phyloP scores from a whole-genome alignment of 2,888 invertebrate species.

The Trachelus stipa region DNA sequence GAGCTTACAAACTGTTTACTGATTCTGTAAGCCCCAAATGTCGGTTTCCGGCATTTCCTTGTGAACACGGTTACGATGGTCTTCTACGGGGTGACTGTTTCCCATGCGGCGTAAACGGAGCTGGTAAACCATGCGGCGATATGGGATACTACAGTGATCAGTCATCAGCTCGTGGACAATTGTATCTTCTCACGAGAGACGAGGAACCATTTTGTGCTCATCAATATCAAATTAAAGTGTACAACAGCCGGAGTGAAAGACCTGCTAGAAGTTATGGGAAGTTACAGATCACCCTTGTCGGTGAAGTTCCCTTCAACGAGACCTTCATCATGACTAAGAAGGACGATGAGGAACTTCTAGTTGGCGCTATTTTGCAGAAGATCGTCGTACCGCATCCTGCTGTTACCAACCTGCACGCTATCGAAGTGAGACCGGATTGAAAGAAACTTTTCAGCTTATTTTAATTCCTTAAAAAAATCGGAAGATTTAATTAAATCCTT shows the following conservation, averaged over 20 bases:
- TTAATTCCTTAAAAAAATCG: background rate
- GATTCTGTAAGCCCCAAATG: conserved; percentile 93
- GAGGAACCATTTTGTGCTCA: conserved; percentile 95
- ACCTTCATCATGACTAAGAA: conserved; percentile 90
- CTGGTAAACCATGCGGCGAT: conserved; percentile 80
- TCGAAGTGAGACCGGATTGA: conserved; percentile 53
- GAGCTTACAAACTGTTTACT: conserved; percentile 94
- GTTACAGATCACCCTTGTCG: conserved; percentile 78
- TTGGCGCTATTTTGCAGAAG: conserved; percentile 80
- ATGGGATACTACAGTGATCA: conserved; percentile 95
- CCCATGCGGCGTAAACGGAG: conserved; percentile 71
- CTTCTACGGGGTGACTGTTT: conserved; percentile 84
- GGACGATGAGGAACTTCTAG: conserved; percentile 80
- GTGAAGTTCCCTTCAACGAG: conserved; percentile 86
- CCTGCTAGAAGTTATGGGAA: conserved; percentile 83
- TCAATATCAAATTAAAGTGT: conserved; percentile 85
- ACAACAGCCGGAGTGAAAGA: conserved; percentile 76
- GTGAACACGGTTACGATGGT: conserved; percentile 82
- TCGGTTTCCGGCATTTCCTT: conserved; percentile 91
- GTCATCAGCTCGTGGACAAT: conserved; percentile 83
- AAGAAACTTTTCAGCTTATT: background rate
- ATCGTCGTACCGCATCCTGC: conserved; percentile 92
- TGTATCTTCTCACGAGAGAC: conserved; percentile 90
- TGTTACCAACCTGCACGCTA: conserved; percentile 73
- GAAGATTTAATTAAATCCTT: background rate